Conservation (phyloP, 2,797 vertebrate species). For the Coccyzus lansbergi region DNA sequence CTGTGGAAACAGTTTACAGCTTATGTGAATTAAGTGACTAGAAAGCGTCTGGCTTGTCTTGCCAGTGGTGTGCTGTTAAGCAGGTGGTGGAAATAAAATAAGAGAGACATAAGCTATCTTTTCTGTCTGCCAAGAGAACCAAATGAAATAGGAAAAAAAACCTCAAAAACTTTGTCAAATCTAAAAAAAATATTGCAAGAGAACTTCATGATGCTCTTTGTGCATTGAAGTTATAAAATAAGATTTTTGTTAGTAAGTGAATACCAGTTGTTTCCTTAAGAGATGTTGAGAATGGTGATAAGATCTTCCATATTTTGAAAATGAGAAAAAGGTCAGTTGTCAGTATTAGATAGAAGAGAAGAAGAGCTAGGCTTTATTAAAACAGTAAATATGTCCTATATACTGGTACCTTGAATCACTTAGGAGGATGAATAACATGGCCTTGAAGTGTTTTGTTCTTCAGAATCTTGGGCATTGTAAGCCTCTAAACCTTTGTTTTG, state of each 20-base stretch:
- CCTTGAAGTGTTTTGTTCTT: not conserved
- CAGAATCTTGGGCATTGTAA: not conserved
- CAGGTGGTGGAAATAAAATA: not conserved
- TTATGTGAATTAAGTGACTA: not conserved
- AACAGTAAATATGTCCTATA: not conserved
- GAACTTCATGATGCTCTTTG: not conserved
- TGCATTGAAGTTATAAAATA: not conserved
- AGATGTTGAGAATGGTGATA: not conserved
- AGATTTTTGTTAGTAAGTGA: not conserved
- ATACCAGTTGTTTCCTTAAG: not conserved
- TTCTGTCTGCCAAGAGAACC: not conserved
- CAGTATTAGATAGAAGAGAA: not conserved
- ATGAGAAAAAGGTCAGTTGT: not conserved
- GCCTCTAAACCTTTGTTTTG: not conserved
- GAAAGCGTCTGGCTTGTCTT: not conserved
- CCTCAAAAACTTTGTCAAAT: not conserved
- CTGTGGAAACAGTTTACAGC: not conserved
- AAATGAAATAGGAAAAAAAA: not conserved
- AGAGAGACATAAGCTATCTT: not conserved
- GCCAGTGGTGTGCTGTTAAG: not conserved
- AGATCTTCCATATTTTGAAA: not conserved
- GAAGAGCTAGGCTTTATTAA: not conserved
- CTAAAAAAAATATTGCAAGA: not conserved
- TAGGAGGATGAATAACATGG: not conserved
- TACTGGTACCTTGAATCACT: not conserved